Conservation (phyloP, 1,140 invertebrate species). For the Caerostris darwini region DNA sequence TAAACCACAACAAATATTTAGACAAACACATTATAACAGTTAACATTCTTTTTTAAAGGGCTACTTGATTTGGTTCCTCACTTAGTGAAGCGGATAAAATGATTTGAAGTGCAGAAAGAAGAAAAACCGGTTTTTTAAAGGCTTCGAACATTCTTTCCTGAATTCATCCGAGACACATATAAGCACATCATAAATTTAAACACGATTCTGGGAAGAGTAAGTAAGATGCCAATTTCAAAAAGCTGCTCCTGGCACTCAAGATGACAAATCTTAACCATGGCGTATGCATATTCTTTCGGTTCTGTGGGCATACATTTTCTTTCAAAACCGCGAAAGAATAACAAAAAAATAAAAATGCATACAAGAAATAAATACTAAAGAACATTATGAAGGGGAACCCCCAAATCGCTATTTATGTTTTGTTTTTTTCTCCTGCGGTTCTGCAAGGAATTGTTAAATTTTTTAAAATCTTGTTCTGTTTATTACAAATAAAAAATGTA, state of each 20-base stretch:
- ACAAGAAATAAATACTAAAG: background rate
- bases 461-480: conserved; percentile 57
- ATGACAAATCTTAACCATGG: conserved; percentile 59
- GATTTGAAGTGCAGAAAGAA: background rate
- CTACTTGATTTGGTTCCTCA: conserved; percentile 10
- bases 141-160: background rate
- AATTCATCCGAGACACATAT: conserved; percentile 46
- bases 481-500: conserved; percentile 69
- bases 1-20: too few species aligned
- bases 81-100: background rate
- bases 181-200: conserved; percentile 64
- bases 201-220: conserved; percentile 47
- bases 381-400: conserved; percentile 45
- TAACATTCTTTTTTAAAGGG: too few species aligned
- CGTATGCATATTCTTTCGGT: conserved; percentile 56
- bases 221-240: conserved; percentile 63
- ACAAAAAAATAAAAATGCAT: background rate
- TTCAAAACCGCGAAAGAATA: conserved; percentile 17
- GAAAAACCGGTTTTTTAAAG: background rate
- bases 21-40: too few species aligned
- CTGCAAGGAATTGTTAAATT: conserved; percentile 1
- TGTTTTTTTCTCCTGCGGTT: conserved; percentile 4
- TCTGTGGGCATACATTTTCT: conserved; percentile 22
- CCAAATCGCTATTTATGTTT: conserved; percentile 52
- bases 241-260: conserved; percentile 32